These are phyloP conservation scores for Sinonovacula constricta DNA, from an alignment of 1,140 invertebrate genomes.

Conservation along the genomic window DNA sequence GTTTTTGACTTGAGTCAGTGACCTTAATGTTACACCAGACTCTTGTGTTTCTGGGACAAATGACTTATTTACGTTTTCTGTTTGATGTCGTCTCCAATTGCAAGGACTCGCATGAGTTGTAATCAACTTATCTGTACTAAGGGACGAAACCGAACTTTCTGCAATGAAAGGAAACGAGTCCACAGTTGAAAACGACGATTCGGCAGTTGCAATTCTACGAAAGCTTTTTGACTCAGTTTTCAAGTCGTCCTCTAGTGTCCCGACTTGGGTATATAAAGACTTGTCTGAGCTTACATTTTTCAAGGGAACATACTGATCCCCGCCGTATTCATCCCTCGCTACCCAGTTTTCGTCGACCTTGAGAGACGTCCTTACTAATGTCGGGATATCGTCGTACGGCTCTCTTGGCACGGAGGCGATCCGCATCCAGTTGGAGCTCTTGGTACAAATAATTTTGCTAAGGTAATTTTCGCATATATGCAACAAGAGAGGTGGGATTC, in stretches of 20 bases:
- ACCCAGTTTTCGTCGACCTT: constrained; percentile 3
- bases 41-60: constrained; percentile 24
- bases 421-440: constrained; percentile 35
- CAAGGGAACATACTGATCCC: constrained; percentile 6
- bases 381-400: neutral
- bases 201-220: neutral
- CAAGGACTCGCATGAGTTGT: constrained; percentile 2
- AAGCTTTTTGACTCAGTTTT: neutral
- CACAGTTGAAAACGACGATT: constrained; percentile 9
- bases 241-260: neutral
- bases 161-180: neutral
- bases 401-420: constrained; percentile 7
- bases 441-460: constrained; percentile 61
- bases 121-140: constrained; percentile 11
- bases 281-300: neutral
- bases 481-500: constrained; percentile 64
- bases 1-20: too few species aligned
- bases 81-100: neutral
- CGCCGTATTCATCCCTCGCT: neutral
- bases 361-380: neutral
- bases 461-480: constrained; percentile 64
- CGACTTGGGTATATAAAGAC: neutral
- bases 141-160: neutral
- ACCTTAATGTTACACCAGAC: too few species aligned
- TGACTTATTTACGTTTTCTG: constrained; percentile 6